Percentiles rank a stretch among this genome's conserved stretches.
phyloP scores from a whole-genome alignment of 2,888 invertebrate genomes.

The Emmelina monodactyla region DNA sequence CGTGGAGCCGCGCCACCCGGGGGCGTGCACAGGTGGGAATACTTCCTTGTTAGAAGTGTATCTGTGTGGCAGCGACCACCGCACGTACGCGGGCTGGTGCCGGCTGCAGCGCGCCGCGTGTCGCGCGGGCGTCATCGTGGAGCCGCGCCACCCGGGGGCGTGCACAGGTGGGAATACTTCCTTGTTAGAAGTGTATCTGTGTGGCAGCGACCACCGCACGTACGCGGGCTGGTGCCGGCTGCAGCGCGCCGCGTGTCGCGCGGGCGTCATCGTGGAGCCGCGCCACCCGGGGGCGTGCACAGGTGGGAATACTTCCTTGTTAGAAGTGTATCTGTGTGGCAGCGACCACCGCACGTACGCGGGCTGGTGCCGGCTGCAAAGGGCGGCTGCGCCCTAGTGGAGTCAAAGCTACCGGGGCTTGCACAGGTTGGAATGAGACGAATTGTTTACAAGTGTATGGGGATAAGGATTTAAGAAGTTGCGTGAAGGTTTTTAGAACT shows the following conservation, averaged over 20 bases:
- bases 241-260: slow-evolving; percentile 77
- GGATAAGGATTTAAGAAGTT: too few species aligned
- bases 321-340: too few species aligned
- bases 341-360: slow-evolving; percentile 77
- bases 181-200: too few species aligned
- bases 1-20: slow-evolving; percentile 76
- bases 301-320: slow-evolving; percentile 38
- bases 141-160: slow-evolving; percentile 74
- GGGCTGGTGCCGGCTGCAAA: slow-evolving; percentile 83
- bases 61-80: slow-evolving; percentile 79
- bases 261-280: slow-evolving; percentile 76
- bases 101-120: slow-evolving; percentile 81
- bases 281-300: slow-evolving; percentile 73
- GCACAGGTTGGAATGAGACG: too few species aligned
- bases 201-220: slow-evolving; percentile 77
- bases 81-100: slow-evolving; percentile 81
- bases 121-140: slow-evolving; percentile 74
- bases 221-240: slow-evolving; percentile 84
- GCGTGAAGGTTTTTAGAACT: too few species aligned
- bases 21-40: too few species aligned
- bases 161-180: slow-evolving; percentile 53
- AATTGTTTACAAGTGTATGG: too few species aligned
- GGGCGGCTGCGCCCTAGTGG: too few species aligned
- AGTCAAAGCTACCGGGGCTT: too few species aligned
- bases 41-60: too few species aligned